A percentile compares a stretch with the other conserved stretches of the same genome.
phyloP scores from a whole-genome alignment of 2,113 vertebrate species.

The Condylura cristata region DNA sequence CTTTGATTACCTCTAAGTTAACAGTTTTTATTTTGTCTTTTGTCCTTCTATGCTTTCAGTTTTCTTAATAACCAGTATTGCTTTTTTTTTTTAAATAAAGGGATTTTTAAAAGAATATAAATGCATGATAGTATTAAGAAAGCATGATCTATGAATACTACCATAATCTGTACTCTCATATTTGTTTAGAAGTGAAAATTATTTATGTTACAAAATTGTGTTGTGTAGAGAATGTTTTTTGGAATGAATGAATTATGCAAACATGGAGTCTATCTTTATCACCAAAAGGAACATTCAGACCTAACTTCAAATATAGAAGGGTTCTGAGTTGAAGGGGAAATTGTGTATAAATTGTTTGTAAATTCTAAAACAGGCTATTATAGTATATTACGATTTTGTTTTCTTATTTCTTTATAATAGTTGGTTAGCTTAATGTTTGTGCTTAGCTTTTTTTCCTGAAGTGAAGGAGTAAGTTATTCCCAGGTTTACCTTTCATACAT shows the following conservation, averaged over 20 bases:
- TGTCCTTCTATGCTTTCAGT: not conserved
- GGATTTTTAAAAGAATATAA: not conserved
- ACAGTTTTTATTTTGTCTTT: not conserved
- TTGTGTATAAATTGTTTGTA: not conserved
- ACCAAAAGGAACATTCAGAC: not conserved
- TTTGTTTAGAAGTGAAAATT: not conserved
- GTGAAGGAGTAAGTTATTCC: not conserved
- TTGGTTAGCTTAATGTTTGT: not conserved
- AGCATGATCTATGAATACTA: not conserved
- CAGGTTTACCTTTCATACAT: not conserved
- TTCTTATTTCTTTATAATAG: not conserved
- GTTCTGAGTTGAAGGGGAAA: not conserved
- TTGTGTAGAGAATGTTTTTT: not conserved
- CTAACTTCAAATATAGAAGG: not conserved
- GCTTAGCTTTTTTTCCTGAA: not conserved
- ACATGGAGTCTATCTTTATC: not conserved
- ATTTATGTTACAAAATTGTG: not conserved
- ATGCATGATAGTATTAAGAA: not conserved
- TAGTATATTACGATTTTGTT: not conserved
- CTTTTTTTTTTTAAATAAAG: not conserved
- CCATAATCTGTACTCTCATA: not conserved
- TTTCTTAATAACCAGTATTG: not conserved
- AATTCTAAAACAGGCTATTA: not conserved
- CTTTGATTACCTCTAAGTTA: not conserved
- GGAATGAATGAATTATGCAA: not conserved